Evolutionary conservation across 2,797 vertebrate species (phyloP).

Genomic region (Eulemur albifrons): DNA sequence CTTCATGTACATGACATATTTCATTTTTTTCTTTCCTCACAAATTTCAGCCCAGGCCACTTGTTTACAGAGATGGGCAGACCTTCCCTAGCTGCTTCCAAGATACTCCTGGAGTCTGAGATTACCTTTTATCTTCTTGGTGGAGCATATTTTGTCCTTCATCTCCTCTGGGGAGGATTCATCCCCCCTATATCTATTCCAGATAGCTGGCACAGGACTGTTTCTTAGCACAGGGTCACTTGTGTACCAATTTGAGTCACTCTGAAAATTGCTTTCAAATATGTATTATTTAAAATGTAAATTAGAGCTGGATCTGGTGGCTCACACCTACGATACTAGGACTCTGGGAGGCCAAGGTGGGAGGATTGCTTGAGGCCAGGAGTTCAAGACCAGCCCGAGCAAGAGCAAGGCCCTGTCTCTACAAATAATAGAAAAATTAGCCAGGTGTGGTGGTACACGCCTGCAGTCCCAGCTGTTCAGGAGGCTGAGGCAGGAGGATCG

Average conservation of each 20-base stretch:
- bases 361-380: not conserved
- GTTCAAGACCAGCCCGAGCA: not conserved
- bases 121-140: constrained; percentile 48
- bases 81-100: constrained; percentile 51
- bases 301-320: not conserved
- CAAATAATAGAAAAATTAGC: not conserved
- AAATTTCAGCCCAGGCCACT: constrained; percentile 73
- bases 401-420: not conserved
- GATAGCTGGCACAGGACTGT: rapidly evolving
- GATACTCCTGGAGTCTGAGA: not conserved
- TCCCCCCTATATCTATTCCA: not conserved
- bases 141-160: constrained; percentile 37
- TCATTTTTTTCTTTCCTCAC: constrained; percentile 37
- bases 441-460: not conserved
- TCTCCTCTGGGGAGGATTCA: constrained; percentile 23
- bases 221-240: constrained; percentile 4
- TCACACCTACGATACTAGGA: not conserved
- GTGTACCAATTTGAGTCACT: constrained; percentile 52
- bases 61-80: constrained; percentile 69
- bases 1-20: constrained; percentile 60
- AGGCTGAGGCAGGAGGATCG: not conserved
- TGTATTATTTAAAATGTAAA: constrained; percentile 63
- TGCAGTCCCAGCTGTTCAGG: not conserved
- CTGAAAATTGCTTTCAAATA: constrained; percentile 72
- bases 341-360: not conserved